These are phyloP conservation scores for Oxygymnocypris stewartii DNA, from an alignment of 2,113 vertebrate genomes.

Conservation along the genomic window DNA sequence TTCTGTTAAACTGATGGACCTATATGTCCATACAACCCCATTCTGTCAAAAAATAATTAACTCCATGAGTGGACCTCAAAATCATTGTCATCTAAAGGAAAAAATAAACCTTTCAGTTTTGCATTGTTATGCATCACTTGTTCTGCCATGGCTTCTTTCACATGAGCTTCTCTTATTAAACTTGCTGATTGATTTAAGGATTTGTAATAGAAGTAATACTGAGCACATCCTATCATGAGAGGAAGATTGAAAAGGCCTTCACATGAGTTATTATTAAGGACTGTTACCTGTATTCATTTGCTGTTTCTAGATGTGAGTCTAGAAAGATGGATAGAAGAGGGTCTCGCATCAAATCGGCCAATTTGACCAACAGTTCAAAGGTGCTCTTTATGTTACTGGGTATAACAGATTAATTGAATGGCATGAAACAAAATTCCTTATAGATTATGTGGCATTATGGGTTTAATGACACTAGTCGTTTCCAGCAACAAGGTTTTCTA, in stretches of 20 bases:
- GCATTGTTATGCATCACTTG: constrained; percentile 30
- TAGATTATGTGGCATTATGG: too few species aligned
- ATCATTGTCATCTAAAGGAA: constrained; percentile 46
- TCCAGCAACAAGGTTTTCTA: too few species aligned
- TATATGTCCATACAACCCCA: constrained; percentile 42
- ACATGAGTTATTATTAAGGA: too few species aligned
- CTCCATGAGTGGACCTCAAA: constrained; percentile 53
- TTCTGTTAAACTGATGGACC: constrained; percentile 40
- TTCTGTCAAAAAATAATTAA: constrained; percentile 62
- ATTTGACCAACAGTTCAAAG: too few species aligned
- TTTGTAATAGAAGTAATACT: not conserved
- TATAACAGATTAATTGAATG: too few species aligned
- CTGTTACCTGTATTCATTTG: too few species aligned
- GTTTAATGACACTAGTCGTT: too few species aligned
- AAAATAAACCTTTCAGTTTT: not conserved
- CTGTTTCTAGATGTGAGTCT: too few species aligned
- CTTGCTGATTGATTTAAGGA: not conserved
- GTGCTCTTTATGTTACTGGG: too few species aligned
- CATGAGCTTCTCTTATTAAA: not conserved
- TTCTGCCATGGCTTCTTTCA: not conserved
- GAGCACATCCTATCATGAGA: not conserved
- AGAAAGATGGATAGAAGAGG: too few species aligned
- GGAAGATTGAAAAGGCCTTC: not conserved
- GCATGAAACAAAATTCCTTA: too few species aligned
- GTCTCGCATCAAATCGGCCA: too few species aligned